Conservation (phyloP, 1,140 invertebrate genomes). For the Cotesia glomerata region DNA sequence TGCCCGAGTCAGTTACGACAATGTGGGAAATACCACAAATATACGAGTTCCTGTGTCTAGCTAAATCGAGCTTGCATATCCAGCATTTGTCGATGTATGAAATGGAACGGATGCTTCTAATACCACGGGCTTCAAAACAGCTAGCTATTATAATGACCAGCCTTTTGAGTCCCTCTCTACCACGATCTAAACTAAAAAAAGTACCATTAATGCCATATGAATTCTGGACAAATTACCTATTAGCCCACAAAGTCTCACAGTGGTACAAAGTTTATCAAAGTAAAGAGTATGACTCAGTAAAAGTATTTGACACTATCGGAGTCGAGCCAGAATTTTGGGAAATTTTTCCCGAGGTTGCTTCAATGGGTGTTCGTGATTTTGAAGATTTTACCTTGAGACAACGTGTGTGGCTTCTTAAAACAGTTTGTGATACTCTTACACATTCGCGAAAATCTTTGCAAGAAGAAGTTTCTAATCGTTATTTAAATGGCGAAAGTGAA, state of each 20-base stretch:
- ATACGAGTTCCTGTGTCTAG: slow-evolving; percentile 67
- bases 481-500: slow-evolving; percentile 48
- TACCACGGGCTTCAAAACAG: slow-evolving; percentile 66
- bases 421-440: slow-evolving; percentile 67
- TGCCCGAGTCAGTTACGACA: slow-evolving; percentile 9
- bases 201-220: slow-evolving; percentile 68
- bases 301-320: slow-evolving; percentile 65
- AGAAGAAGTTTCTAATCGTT: slow-evolving; percentile 52
- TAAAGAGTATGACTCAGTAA: slow-evolving; percentile 57
- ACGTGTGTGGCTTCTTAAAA: slow-evolving; percentile 69
- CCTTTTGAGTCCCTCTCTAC: slow-evolving; percentile 49
- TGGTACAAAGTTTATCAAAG: slow-evolving; percentile 67
- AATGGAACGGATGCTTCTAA: slow-evolving; percentile 68
- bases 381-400: slow-evolving; percentile 66
- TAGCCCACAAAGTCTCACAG: slow-evolving; percentile 55
- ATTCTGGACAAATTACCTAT: slow-evolving; percentile 67
- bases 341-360: slow-evolving; percentile 61
- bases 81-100: slow-evolving; percentile 68
- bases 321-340: slow-evolving; percentile 65
- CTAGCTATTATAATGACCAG: slow-evolving; percentile 68
- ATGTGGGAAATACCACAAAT: slow-evolving; percentile 62
- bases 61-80: slow-evolving; percentile 59
- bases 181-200: slow-evolving; percentile 52
- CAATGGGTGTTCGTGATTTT: slow-evolving; percentile 63
- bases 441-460: slow-evolving; percentile 57